Evolutionary conservation across 2,888 invertebrate species (phyloP).

Genomic region (Coelogynopora nodosa): DNA sequence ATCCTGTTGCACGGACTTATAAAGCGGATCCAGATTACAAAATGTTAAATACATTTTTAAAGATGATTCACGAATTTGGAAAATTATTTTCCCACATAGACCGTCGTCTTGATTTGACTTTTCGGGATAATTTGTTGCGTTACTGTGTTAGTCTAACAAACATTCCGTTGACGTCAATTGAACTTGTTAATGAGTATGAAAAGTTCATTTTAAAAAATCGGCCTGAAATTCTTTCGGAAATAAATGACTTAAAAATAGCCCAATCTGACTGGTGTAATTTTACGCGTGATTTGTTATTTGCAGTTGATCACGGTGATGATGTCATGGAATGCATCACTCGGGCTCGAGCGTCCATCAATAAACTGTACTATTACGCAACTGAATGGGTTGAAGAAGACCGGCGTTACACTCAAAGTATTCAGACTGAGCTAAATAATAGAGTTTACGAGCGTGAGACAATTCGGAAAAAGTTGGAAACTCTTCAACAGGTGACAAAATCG

Average conservation of each 20-base stretch:
- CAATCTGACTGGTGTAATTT: background rate
- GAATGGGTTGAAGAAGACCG: constrained; percentile 39
- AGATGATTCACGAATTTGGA: background rate
- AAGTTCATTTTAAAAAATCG: background rate
- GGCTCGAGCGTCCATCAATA: constrained; percentile 35
- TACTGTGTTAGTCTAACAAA: background rate
- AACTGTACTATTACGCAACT: constrained; percentile 29
- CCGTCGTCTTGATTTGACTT: background rate
- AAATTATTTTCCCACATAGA: background rate
- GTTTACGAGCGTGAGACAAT: background rate
- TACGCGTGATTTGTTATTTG: background rate
- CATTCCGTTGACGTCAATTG: background rate
- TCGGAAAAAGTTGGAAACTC: background rate
- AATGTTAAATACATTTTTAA: background rate
- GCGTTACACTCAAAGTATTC: background rate
- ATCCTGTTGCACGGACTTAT: background rate
- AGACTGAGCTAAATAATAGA: background rate
- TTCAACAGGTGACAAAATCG: background rate
- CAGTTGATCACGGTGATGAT: background rate
- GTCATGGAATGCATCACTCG: background rate
- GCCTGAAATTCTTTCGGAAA: background rate
- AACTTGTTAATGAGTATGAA: background rate
- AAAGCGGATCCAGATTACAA: background rate
- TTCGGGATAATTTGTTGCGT: background rate
- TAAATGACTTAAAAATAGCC: background rate